These are phyloP conservation scores for Ianthella basta DNA, from an alignment of 37 sponge, comb jelly and placozoan genomes.

Conservation along the genomic window DNA sequence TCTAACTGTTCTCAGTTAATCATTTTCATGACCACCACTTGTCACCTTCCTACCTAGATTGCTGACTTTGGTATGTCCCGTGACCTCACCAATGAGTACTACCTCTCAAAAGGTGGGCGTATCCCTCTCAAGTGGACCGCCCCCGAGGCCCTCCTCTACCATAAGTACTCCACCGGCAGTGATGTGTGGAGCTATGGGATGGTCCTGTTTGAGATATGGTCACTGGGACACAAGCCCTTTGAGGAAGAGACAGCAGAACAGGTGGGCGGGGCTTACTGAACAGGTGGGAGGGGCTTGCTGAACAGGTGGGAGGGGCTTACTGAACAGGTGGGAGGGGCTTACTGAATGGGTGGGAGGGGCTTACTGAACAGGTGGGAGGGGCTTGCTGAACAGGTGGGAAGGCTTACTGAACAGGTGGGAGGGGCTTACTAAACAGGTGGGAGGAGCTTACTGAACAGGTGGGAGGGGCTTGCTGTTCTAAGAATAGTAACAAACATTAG, in stretches of 20 bases:
- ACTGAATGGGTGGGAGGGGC: background rate
- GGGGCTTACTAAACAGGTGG: background rate
- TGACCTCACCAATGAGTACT: conserved; percentile 34
- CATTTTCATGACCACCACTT: too few relatives aligned
- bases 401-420: background rate
- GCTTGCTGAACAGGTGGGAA: background rate
- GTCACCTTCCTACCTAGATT: conserved; percentile 1
- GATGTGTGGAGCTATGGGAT: conserved; percentile 41
- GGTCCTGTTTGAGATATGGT: conserved; percentile 38
- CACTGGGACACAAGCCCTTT: conserved; percentile 29
- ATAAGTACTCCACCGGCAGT: conserved; percentile 16
- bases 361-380: background rate
- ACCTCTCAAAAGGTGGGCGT: conserved; percentile 33
- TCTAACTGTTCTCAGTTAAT: too few relatives aligned
- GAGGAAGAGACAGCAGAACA: background rate
- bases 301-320: background rate
- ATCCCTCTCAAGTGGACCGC: conserved; percentile 39
- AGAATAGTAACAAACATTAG: too few relatives aligned
- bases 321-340: background rate
- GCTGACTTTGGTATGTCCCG: conserved; percentile 38
- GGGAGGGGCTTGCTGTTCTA: background rate
- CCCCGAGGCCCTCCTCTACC: conserved; percentile 27
- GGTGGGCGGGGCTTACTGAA: background rate
- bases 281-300: background rate
- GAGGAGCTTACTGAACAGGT: background rate